Evolutionary conservation across 92 coral and sea anemone genomes (phyloP).

Genomic region (Porites divaricata): DNA sequence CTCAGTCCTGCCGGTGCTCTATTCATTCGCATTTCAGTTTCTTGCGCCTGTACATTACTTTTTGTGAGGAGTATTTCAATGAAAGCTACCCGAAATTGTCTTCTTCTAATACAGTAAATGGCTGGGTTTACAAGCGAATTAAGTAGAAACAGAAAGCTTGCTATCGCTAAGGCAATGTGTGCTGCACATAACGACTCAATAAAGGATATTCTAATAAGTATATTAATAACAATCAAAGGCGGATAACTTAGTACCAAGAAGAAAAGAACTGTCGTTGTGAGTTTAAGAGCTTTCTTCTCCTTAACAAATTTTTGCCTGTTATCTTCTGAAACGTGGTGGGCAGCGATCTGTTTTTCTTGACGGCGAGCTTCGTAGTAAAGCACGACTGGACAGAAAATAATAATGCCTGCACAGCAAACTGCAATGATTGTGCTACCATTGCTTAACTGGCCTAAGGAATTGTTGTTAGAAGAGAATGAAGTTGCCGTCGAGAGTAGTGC

Average conservation of each 20-base stretch:
- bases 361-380: conserved; percentile 15
- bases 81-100: conserved; percentile 1
- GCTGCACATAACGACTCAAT: background rate
- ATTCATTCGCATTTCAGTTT: background rate
- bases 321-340: background rate
- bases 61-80: background rate
- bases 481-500: background rate
- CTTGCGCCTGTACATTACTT: background rate
- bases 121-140: background rate
- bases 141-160: background rate
- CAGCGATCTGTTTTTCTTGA: background rate
- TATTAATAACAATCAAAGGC: background rate
- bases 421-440: background rate
- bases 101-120: background rate
- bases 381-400: background rate
- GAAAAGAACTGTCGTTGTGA: background rate
- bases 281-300: conserved; percentile 17
- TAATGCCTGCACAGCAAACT: background rate
- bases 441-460: no score
- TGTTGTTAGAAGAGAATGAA: background rate
- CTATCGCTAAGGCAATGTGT: background rate
- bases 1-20: background rate
- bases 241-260: background rate
- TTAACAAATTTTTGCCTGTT: conserved; percentile 3
- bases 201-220: background rate